Evolutionary conservation across 2,888 invertebrate species (phyloP).

Genomic region (Latrodectus elegans): DNA sequence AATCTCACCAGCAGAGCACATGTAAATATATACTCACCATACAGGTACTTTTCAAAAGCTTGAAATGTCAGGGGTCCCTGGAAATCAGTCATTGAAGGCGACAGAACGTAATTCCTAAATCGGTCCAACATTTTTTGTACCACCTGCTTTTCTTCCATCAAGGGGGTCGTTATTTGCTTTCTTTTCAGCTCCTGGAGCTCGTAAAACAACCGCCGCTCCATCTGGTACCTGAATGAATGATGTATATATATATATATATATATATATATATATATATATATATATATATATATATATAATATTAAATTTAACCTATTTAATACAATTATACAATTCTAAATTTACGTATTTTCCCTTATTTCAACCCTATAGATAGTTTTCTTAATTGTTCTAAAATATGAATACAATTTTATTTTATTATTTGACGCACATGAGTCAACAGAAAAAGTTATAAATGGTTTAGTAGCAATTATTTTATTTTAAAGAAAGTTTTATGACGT

Average conservation of each 20-base stretch:
- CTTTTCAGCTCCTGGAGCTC: conserved; percentile 93
- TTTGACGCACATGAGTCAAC: neutral
- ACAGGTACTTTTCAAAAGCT: conserved; percentile 89
- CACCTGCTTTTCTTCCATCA: conserved; percentile 88
- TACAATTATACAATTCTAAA: too few relatives aligned
- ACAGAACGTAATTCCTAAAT: conserved; percentile 85
- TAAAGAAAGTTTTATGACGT: too few relatives aligned
- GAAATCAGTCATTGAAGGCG: conserved; percentile 79
- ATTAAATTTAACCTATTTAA: too few relatives aligned
- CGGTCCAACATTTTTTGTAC: conserved; percentile 88
- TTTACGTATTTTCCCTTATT: conserved; percentile 60
- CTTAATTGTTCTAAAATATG: conserved; percentile 72
- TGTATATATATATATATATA: neutral
- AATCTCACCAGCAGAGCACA: neutral
- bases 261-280: neutral
- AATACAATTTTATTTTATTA: neutral
- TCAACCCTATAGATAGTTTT: conserved; percentile 69
- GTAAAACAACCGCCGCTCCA: conserved; percentile 93
- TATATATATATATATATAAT: neutral
- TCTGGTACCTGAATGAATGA: conserved; percentile 81
- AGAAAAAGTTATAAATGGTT: neutral
- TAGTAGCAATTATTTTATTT: too few relatives aligned
- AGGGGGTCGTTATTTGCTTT: conserved; percentile 91
- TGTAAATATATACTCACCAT: conserved; percentile 77
- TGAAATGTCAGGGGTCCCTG: conserved; percentile 77